Base-by-base conservation (phyloP, 2,888 invertebrate genomes). In the Bellardia pandia region DNA sequence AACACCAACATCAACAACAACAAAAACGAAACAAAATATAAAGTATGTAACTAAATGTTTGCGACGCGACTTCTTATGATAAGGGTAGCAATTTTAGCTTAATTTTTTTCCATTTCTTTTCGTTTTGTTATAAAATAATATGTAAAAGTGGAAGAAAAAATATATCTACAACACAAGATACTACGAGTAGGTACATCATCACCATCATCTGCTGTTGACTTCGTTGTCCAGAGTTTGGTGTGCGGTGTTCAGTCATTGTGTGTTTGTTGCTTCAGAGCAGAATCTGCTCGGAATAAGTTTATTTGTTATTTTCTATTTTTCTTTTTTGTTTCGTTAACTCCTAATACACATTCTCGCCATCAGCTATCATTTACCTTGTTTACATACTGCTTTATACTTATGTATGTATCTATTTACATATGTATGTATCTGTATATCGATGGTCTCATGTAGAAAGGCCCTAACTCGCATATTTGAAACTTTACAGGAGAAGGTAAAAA, bases 391-490 rank as follows among this genome's bases (percentile, higher is more conserved):
- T 23, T 23, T 23, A 23, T 23, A 23, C 23, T 23, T 23, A 23
- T 23, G 23, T 23, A 23, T 23, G 23, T 23, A 23, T 23, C 23
- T 23, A 23, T 23, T 23, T 23, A 23, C 23, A 23, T 74, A 33
- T 45, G 58, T 45, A 42, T 42, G 71, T 60, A n/a, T 62, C 37
- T 45, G 42, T 66, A 51, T 3, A n/a, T n/a, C n/a, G n/a, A n/a
- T n/a, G n/a, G n/a, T n/a, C n/a, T n/a, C n/a, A n/a, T n/a, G n/a
- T n/a, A n/a, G n/a, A n/a, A n/a, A n/a, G n/a, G n/a, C n/a, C n/a
- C n/a, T n/a, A n/a, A n/a, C n/a, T n/a, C n/a, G n/a, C n/a, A n/a
- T n/a, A n/a, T n/a, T n/a, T n/a, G n/a, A n/a, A n/a, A n/a, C n/a
- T n/a, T n/a, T n/a, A n/a, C n/a, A n/a, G n/a, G n/a, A n/a, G n/a